Evolutionary conservation across 2,888 invertebrate species (phyloP).

Genomic region (Punctoribates punctum): DNA sequence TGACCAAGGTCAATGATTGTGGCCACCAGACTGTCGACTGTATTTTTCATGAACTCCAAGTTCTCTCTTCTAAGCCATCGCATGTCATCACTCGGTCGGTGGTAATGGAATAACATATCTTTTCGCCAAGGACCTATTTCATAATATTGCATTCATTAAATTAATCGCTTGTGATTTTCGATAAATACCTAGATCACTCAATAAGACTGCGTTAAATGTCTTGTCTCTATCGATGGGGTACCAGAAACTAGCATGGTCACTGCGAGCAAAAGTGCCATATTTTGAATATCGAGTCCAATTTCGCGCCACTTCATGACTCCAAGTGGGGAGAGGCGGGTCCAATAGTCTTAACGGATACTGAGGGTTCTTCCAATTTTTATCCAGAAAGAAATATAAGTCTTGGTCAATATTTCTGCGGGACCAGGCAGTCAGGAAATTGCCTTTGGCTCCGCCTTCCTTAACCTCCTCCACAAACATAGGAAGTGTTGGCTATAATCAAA

Average conservation of each 20-base stretch:
- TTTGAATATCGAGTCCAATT: constrained; percentile 37
- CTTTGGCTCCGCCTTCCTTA: constrained; percentile 29
- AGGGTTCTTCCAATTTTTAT: constrained; percentile 39
- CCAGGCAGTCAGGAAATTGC: constrained; percentile 43
- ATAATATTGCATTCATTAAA: not conserved
- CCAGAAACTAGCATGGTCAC: constrained; percentile 54
- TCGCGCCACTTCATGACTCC: constrained; percentile 33
- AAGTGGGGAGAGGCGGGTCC: constrained; percentile 43
- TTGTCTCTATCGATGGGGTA: constrained; percentile 47
- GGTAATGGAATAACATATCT: constrained; percentile 47
- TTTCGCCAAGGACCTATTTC: constrained; percentile 48
- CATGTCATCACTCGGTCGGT: constrained; percentile 47
- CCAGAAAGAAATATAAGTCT: constrained; percentile 36
- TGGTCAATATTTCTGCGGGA: constrained; percentile 40
- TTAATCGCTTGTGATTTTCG: too few relatives aligned
- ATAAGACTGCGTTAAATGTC: constrained; percentile 51
- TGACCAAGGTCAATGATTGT: constrained; percentile 46
- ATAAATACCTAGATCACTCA: constrained; percentile 55
- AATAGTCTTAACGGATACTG: constrained; percentile 38
- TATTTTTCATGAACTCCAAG: constrained; percentile 47
- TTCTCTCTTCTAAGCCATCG: constrained; percentile 47
- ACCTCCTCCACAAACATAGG: constrained; percentile 40
- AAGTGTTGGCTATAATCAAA: constrained; percentile 37
- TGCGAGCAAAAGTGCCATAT: constrained; percentile 50
- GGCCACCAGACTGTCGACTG: constrained; percentile 47